Base-by-base conservation (phyloP, 2,888 invertebrate genomes). In the Lasioglossum oenotherae region DNA sequence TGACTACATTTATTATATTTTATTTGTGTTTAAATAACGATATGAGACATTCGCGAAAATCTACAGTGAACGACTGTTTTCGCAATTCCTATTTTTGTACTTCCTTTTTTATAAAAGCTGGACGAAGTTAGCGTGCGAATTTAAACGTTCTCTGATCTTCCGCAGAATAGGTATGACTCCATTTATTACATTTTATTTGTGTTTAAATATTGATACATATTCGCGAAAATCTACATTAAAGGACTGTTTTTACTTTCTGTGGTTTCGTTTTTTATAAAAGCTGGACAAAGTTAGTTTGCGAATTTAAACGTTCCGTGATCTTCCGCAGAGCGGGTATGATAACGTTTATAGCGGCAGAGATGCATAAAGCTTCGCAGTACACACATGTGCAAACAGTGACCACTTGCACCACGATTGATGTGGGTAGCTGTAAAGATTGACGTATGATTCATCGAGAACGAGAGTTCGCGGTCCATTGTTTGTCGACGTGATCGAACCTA, bases 321-420 rank as follows among this genome's bases (percentile, higher is more conserved):
- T 10, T 3, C n/a, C 2, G 23, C n/a, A n/a, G 10, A 10, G 10
- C 1, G 3, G 10, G 0, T n/a, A n/a, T 10, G 10, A 10, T n/a
- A n/a, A 49, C 5, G 0, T 49, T 49, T 53, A 53, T 53, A 10
- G n/a, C 8, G 8, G 6, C 6, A 19, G 0, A 23, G 8, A 53
- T 6, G 53, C 53, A 6, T 53, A 23, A 6, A 53, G 53, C 23
- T 8, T 23, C 53, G 53, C 53, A 23, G 53, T n/a, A 19, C 5
- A 49, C 49, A 0, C 8, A 53, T 6, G 53, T 44, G 44, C 14
- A 44, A 1, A 53, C 3, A 53, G 23, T 53, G 10, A n/a, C 23
- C 57, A 57, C n/a, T 57, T n/a, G n/a, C 12, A 12, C 57, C 3
- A 3, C 10, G 10, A 10, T n/a, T n/a, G 57, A 31, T 64, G 31